These are phyloP conservation scores for Cladopsammia gracilis DNA, from an alignment of 64 coral and sea anemone genomes.

Conservation along the genomic window DNA sequence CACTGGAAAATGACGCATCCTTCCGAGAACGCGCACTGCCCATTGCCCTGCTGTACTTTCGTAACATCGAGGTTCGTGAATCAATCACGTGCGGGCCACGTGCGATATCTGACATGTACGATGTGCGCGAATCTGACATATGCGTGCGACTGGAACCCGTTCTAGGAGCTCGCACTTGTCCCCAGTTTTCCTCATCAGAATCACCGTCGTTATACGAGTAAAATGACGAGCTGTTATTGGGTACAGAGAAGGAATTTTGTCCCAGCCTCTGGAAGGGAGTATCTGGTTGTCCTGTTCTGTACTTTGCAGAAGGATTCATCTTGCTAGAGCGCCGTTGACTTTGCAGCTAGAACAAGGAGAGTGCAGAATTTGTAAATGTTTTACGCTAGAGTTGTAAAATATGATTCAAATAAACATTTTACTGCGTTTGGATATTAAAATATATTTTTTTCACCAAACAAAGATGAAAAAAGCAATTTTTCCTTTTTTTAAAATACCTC, in stretches of 20 bases:
- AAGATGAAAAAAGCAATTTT: too few relatives aligned
- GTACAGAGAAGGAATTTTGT: neutral
- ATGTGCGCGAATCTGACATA: neutral
- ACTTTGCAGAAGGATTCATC: neutral
- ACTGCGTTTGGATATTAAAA: too few relatives aligned
- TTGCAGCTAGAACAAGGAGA: neutral
- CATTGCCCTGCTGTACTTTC: constrained; percentile 15
- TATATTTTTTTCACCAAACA: too few relatives aligned
- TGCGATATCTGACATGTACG: constrained; percentile 5
- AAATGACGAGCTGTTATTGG: constrained; percentile 28
- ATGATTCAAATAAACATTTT: too few relatives aligned
- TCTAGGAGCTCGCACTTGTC: neutral
- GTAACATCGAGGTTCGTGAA: constrained; percentile 1
- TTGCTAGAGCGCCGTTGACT: neutral
- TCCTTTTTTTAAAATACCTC: too few relatives aligned
- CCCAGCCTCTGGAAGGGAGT: neutral
- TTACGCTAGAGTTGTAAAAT: too few relatives aligned
- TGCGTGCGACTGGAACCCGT: constrained; percentile 12
- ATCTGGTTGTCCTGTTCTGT: constrained; percentile 19
- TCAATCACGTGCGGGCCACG: constrained; percentile 7
- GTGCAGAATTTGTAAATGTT: neutral
- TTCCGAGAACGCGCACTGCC: constrained; percentile 4
- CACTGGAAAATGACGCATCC: constrained; percentile 27
- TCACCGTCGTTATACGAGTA: neutral
- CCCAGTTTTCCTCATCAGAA: constrained; percentile 24